Base-by-base conservation (phyloP, 2,113 vertebrate genomes). In the Lates calcarifer region DNA sequence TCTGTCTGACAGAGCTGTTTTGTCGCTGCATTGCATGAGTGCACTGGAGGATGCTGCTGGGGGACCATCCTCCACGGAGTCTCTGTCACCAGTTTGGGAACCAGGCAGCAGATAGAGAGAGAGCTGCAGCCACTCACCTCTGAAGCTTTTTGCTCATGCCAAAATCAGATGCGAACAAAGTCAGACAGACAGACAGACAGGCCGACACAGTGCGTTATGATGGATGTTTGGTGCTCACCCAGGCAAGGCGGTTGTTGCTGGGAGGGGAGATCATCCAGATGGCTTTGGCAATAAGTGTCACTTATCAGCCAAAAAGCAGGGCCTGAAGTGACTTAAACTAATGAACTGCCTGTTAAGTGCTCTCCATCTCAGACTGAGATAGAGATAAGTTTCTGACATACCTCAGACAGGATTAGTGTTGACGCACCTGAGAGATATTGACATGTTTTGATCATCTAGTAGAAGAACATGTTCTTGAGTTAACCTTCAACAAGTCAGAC, bases 221-320 rank as follows among this genome's bases (percentile, higher is more conserved):
- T 55, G 83, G 85, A 87, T 93, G 87, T 88, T 85, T 88, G 82
- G 85, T 91, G 87, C 84, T 94, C 92, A 87, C 73, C 86, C 90
- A 87, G 82, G 83, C 90, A 90, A 87, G 71, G 56, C 53, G 13
- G 35, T 77, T 93, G 75, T 89, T 90, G 67, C 94, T 93, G 66
- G 64, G 79, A 93, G 91, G 86, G 84, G 68, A 81, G 74, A 85
- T 89, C 87, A 85, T 92, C 83, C 88, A 92, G 90, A 91, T 87
- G 90, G 89, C 71, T 92, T 83, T 85, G 90, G 85, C 90, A 93
- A 84, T 92, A 92, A 94, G 93, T 94, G 90, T 94, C 92, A 94
- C 87, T 93, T 94, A 93, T 94, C 90, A 89, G 89, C 81, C 74
- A 79, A 90, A 92, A 90, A 90, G 83, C 89, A 89, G 87, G 82